These are phyloP conservation scores for Entelurus aequoreus DNA, from an alignment of 2,113 vertebrate species.

Conservation along the genomic window DNA sequence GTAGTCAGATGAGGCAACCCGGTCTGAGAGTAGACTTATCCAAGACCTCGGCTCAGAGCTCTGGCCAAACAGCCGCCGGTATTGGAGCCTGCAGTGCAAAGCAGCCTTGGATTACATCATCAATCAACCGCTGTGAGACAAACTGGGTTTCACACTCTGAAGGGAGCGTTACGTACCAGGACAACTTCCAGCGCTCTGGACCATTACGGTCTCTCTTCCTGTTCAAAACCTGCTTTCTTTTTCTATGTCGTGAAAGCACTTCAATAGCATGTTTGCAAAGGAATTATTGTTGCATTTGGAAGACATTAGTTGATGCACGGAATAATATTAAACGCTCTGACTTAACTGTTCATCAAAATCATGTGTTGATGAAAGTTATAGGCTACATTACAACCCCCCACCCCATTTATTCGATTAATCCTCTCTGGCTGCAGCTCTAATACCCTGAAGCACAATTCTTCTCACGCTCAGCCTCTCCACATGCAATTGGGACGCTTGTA, in stretches of 20 bases:
- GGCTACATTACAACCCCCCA: background rate
- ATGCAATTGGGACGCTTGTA: background rate
- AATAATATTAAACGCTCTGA: background rate
- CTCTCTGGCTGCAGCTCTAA: background rate
- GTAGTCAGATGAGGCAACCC: constrained; percentile 11
- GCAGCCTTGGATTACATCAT: constrained; percentile 33
- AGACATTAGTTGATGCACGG: background rate
- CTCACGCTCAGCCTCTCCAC: background rate
- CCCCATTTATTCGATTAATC: background rate
- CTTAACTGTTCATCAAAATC: background rate
- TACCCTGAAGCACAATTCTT: background rate
- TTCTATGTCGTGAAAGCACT: background rate
- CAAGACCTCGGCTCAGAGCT: background rate
- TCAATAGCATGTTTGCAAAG: background rate
- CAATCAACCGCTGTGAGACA: constrained; percentile 23
- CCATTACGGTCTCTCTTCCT: no score
- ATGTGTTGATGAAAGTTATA: background rate
- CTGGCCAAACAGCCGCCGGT: background rate
- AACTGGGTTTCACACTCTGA: background rate
- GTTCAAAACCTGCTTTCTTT: background rate
- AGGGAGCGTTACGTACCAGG: background rate
- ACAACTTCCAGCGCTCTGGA: no score
- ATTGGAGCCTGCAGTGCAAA: constrained; percentile 11
- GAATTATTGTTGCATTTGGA: background rate
- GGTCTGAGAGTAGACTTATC: background rate